Evolutionary conservation across 2,888 invertebrate genomes (phyloP), one percentile per base, ranked within the genome.

Genomic region (Merodon equestris): DNA sequence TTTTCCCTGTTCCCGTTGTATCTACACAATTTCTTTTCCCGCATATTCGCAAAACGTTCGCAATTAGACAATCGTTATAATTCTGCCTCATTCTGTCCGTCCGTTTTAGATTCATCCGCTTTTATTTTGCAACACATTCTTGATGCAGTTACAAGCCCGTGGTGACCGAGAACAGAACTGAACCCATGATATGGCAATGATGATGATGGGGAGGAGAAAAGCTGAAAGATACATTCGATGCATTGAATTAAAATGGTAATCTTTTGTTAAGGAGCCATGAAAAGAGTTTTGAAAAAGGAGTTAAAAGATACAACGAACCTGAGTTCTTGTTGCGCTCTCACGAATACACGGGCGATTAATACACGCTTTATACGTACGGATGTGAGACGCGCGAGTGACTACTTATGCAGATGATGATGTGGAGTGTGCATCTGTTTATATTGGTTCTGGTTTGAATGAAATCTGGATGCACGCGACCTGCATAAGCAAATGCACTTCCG

Each of bases 201-300:
- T 19, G 61, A 50, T 56, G 27, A 68, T 60, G 68, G 48, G 61
- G 73, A 68, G 70, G 77, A 54, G 68, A 68, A 67, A 74, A 68
- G 68, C 50, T 74, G n/a, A 40, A 40, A 40, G n/a, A 40, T 14
- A 45, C n/a, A 4, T 14, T 79, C 79, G 79, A 79, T 74, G 79
- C 79, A 79, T 74, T 79, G 79, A 79, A 79, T 79, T 79, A 79
- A 79, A 79, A 74, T 79, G 79, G 79, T 74, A 79, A 79, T 79
- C 38, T 77, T 60, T 67, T 67, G 67, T 74, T 63, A 44, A 64
- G 74, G 79, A 74, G 70, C 58, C 74, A 74, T 70, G 64, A 70
- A 70, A n/a, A 68, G 68, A 60, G 61, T 38, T 64, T 18, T 51
- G 50, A 27, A 27, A 27, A 27, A 27, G 27, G 27, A 27, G 27